These are phyloP conservation scores for Takifugu bimaculatus DNA, from an alignment of 2,113 vertebrate genomes.

Conservation along the genomic window DNA sequence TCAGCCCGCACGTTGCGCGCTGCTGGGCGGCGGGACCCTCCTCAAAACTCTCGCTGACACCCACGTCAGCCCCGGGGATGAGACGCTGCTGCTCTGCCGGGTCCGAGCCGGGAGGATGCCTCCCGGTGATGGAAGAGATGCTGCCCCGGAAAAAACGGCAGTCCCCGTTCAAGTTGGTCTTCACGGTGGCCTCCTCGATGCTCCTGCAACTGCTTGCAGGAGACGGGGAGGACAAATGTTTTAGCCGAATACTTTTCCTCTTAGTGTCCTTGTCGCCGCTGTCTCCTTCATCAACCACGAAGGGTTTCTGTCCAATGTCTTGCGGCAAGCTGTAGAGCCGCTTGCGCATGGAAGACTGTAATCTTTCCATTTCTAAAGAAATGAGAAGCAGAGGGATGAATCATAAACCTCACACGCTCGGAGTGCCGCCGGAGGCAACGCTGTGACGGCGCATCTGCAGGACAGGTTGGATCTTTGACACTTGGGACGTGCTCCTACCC, in stretches of 20 bases:
- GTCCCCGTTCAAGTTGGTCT: conserved; percentile 93
- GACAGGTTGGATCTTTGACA: conserved; percentile 61
- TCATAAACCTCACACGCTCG: conserved; percentile 50
- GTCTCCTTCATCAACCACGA: conserved; percentile 83
- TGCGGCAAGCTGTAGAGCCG: conserved; percentile 96
- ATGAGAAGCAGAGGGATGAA: conserved; percentile 34
- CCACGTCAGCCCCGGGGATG: conserved; percentile 83
- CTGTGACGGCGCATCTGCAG: conserved; percentile 64
- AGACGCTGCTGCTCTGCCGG: conserved; percentile 85
- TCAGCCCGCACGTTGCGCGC: conserved; percentile 55
- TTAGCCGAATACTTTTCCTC: conserved; percentile 90
- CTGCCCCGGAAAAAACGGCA: conserved; percentile 89
- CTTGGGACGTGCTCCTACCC: conserved; percentile 59
- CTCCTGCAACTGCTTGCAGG: conserved; percentile 73
- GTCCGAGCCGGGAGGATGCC: conserved; percentile 80
- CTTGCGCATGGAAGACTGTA: conserved; percentile 95
- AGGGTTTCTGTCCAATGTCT: conserved; percentile 86
- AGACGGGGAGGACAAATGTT: conserved; percentile 81
- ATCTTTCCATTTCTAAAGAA: conserved; percentile 82
- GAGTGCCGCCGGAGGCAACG: conserved; percentile 47
- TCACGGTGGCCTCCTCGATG: conserved; percentile 71
- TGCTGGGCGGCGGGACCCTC: conserved; percentile 73
- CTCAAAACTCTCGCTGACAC: conserved; percentile 72
- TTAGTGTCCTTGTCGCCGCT: conserved; percentile 83
- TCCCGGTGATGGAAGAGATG: conserved; percentile 87